Evolutionary conservation across 2,888 invertebrate species (phyloP), one percentile per base, ranked within the genome.

Genomic region (Cheiracanthium punctorium): DNA sequence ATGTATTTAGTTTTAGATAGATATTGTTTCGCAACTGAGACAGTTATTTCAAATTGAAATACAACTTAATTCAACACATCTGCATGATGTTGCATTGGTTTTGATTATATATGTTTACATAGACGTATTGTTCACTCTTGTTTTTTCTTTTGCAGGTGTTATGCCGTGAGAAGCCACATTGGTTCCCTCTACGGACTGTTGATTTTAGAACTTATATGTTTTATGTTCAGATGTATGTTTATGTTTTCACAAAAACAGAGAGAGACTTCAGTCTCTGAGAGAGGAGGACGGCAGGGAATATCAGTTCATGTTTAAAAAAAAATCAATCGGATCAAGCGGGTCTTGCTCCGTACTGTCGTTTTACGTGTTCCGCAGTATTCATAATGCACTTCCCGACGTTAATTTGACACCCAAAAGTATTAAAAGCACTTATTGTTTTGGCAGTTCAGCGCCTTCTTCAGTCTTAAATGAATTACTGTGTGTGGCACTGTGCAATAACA

Each of bases 311-410:
- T 82, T 30, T 74, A 58, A 77, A 1, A 29, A n/a, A n/a, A n/a
- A n/a, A n/a, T n/a, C 10, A 37, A 43, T 84, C 84, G 84, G 84
- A 79, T 74, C 84, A 80, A 84, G 84, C 84, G 84, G 84, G 84
- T 84, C 84, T 84, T 79, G 79, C 69, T 84, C 79, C 84, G 84
- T 79, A 20, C 43, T 67, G 29, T 67, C 30, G 64, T 64, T 37
- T 37, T 48, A 1, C 24, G 58, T 58, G 17, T 58, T 24, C 24
- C 12, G 58, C 58, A 58, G 58, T 58, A 58, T 58, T 58, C 5
- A 48, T 58, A n/a, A 58, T 58, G 37, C 10, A 4, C 10, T 10
- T 37, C 4, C 7, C 10, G 10, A 10, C 10, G 37, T 37, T 37
- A 37, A 37, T 37, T 37, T 37, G 4, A 7, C 37, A 7, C 37